Percentiles rank a stretch among this genome's conserved stretches.
Conservation (phyloP, 1,140 invertebrate species). For the Coptotermes formosanus region DNA sequence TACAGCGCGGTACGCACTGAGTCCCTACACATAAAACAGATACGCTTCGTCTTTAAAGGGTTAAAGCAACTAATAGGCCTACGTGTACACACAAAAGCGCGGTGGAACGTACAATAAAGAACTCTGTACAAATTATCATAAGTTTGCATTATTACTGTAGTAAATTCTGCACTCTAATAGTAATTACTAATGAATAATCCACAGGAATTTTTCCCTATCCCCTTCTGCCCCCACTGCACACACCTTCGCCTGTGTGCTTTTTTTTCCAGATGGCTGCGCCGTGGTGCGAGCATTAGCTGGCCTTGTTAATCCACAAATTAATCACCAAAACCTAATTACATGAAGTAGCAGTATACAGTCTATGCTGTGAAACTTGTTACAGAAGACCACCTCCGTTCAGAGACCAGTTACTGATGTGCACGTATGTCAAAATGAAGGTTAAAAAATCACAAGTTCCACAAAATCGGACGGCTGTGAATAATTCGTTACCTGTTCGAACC, state of each 20-base stretch:
- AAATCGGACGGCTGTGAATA: too few relatives aligned
- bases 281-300: neutral
- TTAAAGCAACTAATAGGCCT: too few relatives aligned
- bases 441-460: too few relatives aligned
- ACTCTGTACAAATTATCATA: neutral
- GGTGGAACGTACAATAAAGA: neutral
- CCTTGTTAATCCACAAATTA: slow-evolving; percentile 18
- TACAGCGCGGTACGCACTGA: too few relatives aligned
- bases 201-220: neutral
- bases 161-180: neutral
- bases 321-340: slow-evolving; percentile 5
- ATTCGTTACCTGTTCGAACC: too few relatives aligned
- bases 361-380: neutral
- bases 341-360: slow-evolving; percentile 12
- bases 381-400: neutral
- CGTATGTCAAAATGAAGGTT: too few relatives aligned
- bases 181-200: slow-evolving; percentile 15
- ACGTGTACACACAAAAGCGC: too few relatives aligned
- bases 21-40: too few relatives aligned
- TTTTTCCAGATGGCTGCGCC: neutral
- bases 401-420: neutral
- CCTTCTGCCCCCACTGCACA: neutral
- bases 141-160: neutral
- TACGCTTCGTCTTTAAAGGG: too few relatives aligned
- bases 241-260: neutral